Evolutionary conservation across 37 sponge, comb jelly and placozoan species (phyloP).

Genomic region (Halisarca cf. caerulea): DNA sequence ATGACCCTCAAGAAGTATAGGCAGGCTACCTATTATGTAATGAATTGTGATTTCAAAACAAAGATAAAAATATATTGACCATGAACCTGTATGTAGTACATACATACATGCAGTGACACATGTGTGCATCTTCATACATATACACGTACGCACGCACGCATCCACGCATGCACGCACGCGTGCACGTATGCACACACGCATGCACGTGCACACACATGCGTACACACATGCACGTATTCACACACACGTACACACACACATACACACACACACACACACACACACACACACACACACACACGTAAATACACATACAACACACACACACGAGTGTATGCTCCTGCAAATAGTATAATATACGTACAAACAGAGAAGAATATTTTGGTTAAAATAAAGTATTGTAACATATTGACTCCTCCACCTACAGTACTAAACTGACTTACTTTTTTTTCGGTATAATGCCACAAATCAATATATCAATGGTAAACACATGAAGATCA

Average conservation of each 20-base stretch:
- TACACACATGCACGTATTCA: not conserved
- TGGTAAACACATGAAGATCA: not conserved
- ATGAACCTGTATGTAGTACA: no score
- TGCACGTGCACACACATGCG: not conserved
- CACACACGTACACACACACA: no score
- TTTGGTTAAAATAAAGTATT: no score
- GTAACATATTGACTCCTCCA: not conserved
- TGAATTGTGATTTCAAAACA: not conserved
- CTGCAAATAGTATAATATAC: not conserved
- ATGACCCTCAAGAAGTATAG: no score
- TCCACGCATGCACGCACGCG: not conserved
- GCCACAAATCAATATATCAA: conserved; percentile 13
- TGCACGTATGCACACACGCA: not conserved
- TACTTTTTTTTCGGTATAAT: not conserved
- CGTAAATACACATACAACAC: no score
- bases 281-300: not conserved
- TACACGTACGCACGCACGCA: not conserved
- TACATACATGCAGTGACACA: no score
- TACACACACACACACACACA: no score
- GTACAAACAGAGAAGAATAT: not conserved
- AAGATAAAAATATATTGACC: not conserved
- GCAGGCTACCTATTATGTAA: no score
- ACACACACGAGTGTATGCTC: not conserved
- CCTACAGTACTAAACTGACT: not conserved
- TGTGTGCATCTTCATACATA: no score